Evolutionary conservation across 2,888 invertebrate species (phyloP), one percentile per base, ranked within the genome.

Genomic region (Choreutis nemorana): DNA sequence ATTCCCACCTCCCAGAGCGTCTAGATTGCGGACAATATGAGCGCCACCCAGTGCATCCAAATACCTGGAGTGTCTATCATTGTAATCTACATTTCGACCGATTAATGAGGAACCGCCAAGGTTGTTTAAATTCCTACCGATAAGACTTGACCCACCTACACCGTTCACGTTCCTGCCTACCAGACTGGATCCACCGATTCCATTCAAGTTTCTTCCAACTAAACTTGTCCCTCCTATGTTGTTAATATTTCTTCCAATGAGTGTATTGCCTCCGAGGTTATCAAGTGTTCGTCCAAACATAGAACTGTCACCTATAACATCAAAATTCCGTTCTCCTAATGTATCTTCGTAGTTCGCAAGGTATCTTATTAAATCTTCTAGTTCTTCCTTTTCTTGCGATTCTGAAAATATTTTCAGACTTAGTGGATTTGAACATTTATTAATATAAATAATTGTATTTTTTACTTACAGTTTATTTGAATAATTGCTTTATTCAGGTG

Each of bases 171-270:
- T 40, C 23, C 45, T 36, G n/a, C 47, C 59, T 2, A 72, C 58
- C 31, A 77, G 51, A 50, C 77, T 77, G 13, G 59, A 62, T 4
- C 72, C 77, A 25, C 72, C 73, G 13, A 75, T 45, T 18, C 64
- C 50, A 36, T 71, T 63, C 13, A 71, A 43, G 36, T 68, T 50
- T 14, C 26, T 26, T 27, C 79, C 61, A 4, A 78, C 64, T 11
- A 81, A 61, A 50, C 82, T 81, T 10, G 73, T 75, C 1, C 81
- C 81, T 2, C 82, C 81, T 3, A 82, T 54, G 2, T 75, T 65
- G 41, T 82, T 81, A 26, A 81, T 45, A 39, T 65, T 68, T 6
- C 73, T 54, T 6, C 49, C 49, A 3, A 73, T 66, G n/a, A 78
- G 50, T 40, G 73, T 75, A 7, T 66, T 67, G 2, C 78, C 79